These are phyloP conservation scores for Chymomyza procnemis DNA, from an alignment of 2,888 invertebrate species.

Conservation along the genomic window DNA sequence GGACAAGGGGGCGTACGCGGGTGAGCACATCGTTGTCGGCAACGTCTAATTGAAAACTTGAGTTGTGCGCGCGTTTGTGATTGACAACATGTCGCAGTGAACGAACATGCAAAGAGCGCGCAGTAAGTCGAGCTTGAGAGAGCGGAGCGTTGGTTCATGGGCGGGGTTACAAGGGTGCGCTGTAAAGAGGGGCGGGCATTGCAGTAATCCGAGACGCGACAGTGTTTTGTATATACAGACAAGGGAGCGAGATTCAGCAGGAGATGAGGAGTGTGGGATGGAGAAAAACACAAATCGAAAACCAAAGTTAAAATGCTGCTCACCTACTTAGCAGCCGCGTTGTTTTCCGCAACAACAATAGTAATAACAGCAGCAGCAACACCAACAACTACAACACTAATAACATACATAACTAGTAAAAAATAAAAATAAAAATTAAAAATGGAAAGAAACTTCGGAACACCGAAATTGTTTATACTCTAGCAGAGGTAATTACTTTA, in stretches of 20 bases:
- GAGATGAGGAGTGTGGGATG: background rate
- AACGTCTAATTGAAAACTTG: conserved; percentile 67
- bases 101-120: conserved; percentile 4
- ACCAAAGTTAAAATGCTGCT: conserved; percentile 74
- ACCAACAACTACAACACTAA: conserved; percentile 27
- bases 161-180: conserved; percentile 2
- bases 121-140: background rate
- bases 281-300: conserved; percentile 61
- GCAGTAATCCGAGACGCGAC: conserved; percentile 51
- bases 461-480: background rate
- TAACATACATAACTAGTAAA: conserved; percentile 6
- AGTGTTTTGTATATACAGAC: conserved; percentile 4
- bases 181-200: conserved; percentile 37
- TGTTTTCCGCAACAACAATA: conserved; percentile 19
- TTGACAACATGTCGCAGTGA: conserved; percentile 57
- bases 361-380: conserved; percentile 17
- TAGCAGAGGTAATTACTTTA: background rate
- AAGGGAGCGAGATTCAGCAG: conserved; percentile 32
- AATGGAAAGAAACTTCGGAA: background rate
- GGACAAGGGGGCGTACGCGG: conserved; percentile 18
- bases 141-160: background rate
- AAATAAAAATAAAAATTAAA: no score
- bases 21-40: conserved; percentile 5
- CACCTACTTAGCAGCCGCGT: conserved; percentile 66
- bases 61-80: conserved; percentile 74